A percentile compares a stretch with the other conserved stretches of the same genome.
Evolutionary conservation across 2,888 invertebrate species (phyloP).

Genomic region (Orthosia gothica): DNA sequence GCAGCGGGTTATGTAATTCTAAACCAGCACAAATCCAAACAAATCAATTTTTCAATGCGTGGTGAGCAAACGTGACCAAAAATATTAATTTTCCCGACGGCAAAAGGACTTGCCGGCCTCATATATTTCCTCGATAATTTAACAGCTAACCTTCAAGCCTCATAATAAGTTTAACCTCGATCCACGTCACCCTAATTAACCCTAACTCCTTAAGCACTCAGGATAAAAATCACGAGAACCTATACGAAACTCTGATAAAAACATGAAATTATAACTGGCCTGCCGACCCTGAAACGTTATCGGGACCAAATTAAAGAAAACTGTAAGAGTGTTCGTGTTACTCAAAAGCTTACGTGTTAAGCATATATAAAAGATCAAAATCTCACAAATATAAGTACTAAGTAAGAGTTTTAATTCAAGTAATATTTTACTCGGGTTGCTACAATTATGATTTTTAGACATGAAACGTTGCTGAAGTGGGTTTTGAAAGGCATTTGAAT

Average conservation of each 20-base stretch:
- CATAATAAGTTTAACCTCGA: constrained; percentile 5
- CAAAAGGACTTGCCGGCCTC: neutral
- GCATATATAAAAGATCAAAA: constrained; percentile 56
- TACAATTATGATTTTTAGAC: constrained; percentile 53
- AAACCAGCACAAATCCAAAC: no score
- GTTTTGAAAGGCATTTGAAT: constrained; percentile 19
- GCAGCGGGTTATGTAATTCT: no score
- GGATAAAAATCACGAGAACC: constrained; percentile 6
- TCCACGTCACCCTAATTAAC: neutral
- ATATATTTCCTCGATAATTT: neutral
- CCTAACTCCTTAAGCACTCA: neutral
- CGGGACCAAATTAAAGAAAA: constrained; percentile 22
- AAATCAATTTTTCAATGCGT: no score
- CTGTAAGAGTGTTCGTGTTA: constrained; percentile 23
- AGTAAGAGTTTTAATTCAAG: constrained; percentile 39
- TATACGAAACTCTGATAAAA: neutral
- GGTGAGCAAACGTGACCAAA: neutral
- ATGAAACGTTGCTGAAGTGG: constrained; percentile 43
- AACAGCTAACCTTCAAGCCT: neutral
- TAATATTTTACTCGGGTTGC: constrained; percentile 38
- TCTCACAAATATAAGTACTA: constrained; percentile 39
- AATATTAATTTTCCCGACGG: neutral
- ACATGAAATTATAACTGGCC: neutral
- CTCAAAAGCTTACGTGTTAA: constrained; percentile 45
- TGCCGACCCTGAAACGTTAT: constrained; percentile 40